Percentiles rank a stretch among this genome's conserved stretches.
phyloP scores from a whole-genome alignment of 2,797 vertebrate genomes.

The Catostomus latipinnis region DNA sequence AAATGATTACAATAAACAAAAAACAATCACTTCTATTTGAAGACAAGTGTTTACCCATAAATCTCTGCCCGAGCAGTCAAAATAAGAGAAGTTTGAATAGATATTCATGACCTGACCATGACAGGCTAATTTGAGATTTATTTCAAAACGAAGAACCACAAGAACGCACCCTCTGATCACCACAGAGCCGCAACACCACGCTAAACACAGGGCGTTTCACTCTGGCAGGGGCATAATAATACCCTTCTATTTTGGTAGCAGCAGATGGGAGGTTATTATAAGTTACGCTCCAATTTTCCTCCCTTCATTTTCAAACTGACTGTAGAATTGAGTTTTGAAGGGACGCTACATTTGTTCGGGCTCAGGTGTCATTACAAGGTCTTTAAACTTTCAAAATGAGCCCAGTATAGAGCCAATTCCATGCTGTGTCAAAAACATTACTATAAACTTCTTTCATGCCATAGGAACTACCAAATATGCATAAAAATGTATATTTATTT shows the following conservation, averaged over 20 bases:
- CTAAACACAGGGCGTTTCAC: conserved; percentile 84
- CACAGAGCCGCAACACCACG: conserved; percentile 79
- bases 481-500: neutral
- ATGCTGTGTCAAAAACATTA: conserved; percentile 43
- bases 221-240: conserved; percentile 80
- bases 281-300: conserved; percentile 75
- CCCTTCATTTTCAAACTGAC: conserved; percentile 72
- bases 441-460: neutral
- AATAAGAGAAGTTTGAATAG: conserved; percentile 16
- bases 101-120: conserved; percentile 63
- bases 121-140: conserved; percentile 79
- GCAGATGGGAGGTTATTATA: conserved; percentile 81
- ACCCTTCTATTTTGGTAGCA: conserved; percentile 82
- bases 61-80: conserved; percentile 12
- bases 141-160: conserved; percentile 71
- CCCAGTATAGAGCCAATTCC: conserved; percentile 17
- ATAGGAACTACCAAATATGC: neutral
- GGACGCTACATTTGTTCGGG: conserved; percentile 58
- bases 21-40: neutral
- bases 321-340: conserved; percentile 66
- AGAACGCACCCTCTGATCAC: conserved; percentile 78
- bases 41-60: conserved; percentile 19
- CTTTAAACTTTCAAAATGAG: conserved; percentile 67
- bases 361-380: conserved; percentile 52
- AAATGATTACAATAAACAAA: neutral